These are phyloP conservation scores for Lamprotornis superbus DNA, from an alignment of 2,113 vertebrate species.

Conservation along the genomic window DNA sequence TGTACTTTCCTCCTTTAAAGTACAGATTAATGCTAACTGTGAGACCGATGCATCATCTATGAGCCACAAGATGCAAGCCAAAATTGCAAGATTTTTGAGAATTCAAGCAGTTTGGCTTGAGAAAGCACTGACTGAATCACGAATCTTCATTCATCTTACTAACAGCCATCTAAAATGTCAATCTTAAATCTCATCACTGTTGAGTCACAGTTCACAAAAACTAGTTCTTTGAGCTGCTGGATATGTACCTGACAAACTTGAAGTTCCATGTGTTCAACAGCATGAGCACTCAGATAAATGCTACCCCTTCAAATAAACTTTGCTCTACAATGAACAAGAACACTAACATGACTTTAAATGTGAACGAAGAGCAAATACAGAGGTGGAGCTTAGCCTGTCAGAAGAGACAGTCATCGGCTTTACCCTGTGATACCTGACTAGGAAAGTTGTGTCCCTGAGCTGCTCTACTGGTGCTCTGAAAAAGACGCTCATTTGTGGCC, in stretches of 20 bases:
- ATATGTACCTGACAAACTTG: not conserved
- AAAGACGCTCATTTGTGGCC: not conserved
- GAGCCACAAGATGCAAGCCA: not conserved
- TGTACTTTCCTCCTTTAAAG: not conserved
- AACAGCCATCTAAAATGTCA: not conserved
- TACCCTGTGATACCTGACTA: not conserved
- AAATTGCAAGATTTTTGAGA: not conserved
- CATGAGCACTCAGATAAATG: not conserved
- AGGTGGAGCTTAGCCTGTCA: not conserved
- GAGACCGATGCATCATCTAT: not conserved
- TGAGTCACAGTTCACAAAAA: not conserved
- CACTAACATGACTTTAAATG: not conserved
- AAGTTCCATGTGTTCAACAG: not conserved
- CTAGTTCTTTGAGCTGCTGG: not conserved
- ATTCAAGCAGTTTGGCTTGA: not conserved
- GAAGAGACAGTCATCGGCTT: not conserved
- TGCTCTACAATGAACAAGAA: not conserved
- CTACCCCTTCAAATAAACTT: not conserved
- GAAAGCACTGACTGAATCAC: not conserved
- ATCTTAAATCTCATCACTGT: not conserved
- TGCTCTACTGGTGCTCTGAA: not conserved
- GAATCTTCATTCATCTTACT: not conserved
- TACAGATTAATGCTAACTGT: not conserved
- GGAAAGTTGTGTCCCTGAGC: not conserved
- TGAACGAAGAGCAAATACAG: not conserved